Base-by-base conservation (phyloP, 2,888 invertebrate species). In the Calameuta pallipes region DNA sequence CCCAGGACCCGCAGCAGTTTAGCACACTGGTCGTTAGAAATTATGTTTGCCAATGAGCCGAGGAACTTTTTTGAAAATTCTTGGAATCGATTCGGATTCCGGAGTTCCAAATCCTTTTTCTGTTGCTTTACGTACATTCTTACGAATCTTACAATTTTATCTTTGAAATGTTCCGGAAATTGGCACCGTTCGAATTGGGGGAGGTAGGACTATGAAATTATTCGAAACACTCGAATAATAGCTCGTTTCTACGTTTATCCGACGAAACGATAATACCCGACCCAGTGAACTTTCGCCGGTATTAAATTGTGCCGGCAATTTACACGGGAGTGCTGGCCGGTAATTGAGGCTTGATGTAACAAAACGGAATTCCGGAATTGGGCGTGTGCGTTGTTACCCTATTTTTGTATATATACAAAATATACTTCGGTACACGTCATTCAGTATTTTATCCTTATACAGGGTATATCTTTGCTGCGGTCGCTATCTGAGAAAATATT, bases 201-300 rank as follows among this genome's bases (percentile, higher is more conserved):
- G 36, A 2, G 23, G 56, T 23, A 3, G 36, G 15, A 2, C 23
- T 9, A 0, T 2, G 56, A 9, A 23, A 9, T 23, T 56, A 9
- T 23, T 56, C 6, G 23, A 56, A 23, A 15, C 9, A 82, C 74
- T 75, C 78, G 81, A 84, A 83, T 83, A 79, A 81, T 78, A 76
- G 23, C 23, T 9, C 56, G 9, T 23, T 56, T 56, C 56, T 9
- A 4, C 56, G 56, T 56, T 56, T 23, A 56, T 23, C 56, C 23
- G 23, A 56, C 56, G 56, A 56, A 56, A 56, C 56, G 56, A 41
- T 41, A 41, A 41, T 15, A 13, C 30, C 1, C 70, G 70, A 71
- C 13, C 71, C 71, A 77, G 80, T 85, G 85, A 85, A 87, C 87
- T 87, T 87, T 89, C 89, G 88, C 88, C 86, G 86, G 86, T 85